A percentile compares a stretch with the other conserved stretches of the same genome.
Conservation (phyloP, 2,888 invertebrate genomes). For the Blastobasis adustella region DNA sequence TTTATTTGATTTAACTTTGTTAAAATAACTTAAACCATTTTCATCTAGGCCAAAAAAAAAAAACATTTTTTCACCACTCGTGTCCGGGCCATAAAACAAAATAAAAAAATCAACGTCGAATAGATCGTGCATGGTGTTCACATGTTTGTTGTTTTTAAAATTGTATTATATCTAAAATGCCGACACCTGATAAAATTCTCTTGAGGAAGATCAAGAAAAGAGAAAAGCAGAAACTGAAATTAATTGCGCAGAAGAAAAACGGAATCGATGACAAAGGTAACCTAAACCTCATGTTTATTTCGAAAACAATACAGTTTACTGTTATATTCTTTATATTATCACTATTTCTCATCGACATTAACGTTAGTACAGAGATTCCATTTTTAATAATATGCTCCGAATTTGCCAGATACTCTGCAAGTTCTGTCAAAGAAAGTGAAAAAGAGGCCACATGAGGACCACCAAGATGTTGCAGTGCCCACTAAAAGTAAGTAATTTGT, state of each 20-base stretch:
- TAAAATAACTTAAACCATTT: too few species aligned
- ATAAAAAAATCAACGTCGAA: too few species aligned
- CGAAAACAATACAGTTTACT: neutral
- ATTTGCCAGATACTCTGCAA: neutral
- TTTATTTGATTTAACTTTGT: too few species aligned
- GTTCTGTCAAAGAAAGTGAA: constrained; percentile 18
- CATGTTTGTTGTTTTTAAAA: neutral
- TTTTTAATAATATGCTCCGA: neutral
- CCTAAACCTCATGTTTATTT: constrained; percentile 10
- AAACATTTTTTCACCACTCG: too few species aligned
- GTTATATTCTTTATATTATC: too few species aligned
- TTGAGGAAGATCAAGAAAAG: constrained; percentile 86
- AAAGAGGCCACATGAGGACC: constrained; percentile 38
- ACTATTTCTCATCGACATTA: too few species aligned
- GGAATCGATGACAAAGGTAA: constrained; percentile 32
- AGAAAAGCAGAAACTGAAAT: constrained; percentile 80
- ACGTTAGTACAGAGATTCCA: too few species aligned
- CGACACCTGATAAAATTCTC: constrained; percentile 80
- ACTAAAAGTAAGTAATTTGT: constrained; percentile 37
- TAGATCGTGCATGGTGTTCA: too few species aligned
- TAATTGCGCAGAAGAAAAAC: constrained; percentile 67
- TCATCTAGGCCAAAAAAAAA: too few species aligned
- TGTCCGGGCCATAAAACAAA: too few species aligned
- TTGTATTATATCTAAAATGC: constrained; percentile 50
- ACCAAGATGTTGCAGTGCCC: constrained; percentile 19